phyloP scores from a whole-genome alignment of 2,888 invertebrate genomes.

The Pimpla rufipes region DNA sequence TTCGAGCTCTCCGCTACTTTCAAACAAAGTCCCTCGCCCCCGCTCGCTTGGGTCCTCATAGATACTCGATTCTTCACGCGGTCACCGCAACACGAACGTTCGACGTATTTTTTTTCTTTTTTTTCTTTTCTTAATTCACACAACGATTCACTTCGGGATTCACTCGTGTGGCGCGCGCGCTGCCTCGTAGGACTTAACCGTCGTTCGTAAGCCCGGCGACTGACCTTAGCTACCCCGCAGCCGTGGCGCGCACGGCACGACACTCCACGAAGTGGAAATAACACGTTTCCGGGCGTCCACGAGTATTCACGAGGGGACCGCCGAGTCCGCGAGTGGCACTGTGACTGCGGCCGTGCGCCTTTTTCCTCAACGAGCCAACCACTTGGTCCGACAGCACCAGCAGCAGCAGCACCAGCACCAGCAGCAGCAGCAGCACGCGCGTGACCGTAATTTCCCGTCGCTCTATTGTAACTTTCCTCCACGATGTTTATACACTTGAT shows the following conservation, averaged over 20 bases:
- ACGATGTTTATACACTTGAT: conserved; percentile 7
- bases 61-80: conserved; percentile 73
- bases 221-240: conserved; percentile 45
- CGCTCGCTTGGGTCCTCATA: conserved; percentile 81
- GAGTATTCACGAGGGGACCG: conserved; percentile 30
- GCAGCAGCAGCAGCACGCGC: conserved; percentile 12
- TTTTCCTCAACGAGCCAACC: conserved; percentile 19
- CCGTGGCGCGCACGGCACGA: conserved; percentile 70
- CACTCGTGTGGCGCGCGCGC: too few relatives aligned
- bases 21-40: conserved; percentile 76
- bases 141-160: too few relatives aligned
- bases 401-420: background rate
- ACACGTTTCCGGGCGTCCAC: conserved; percentile 60
- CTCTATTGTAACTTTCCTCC: conserved; percentile 21
- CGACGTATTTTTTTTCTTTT: too few relatives aligned
- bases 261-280: conserved; percentile 53
- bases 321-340: conserved; percentile 1
- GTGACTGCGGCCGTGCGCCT: conserved; percentile 1
- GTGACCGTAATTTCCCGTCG: conserved; percentile 28
- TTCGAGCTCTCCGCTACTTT: conserved; percentile 78
- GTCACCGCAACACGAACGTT: conserved; percentile 13
- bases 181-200: conserved; percentile 2
- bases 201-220: conserved; percentile 36
- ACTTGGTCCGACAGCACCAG: background rate
- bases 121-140: too few relatives aligned